Base-by-base conservation (phyloP, 2,797 vertebrate species). In the Syndactyla subalaris region DNA sequence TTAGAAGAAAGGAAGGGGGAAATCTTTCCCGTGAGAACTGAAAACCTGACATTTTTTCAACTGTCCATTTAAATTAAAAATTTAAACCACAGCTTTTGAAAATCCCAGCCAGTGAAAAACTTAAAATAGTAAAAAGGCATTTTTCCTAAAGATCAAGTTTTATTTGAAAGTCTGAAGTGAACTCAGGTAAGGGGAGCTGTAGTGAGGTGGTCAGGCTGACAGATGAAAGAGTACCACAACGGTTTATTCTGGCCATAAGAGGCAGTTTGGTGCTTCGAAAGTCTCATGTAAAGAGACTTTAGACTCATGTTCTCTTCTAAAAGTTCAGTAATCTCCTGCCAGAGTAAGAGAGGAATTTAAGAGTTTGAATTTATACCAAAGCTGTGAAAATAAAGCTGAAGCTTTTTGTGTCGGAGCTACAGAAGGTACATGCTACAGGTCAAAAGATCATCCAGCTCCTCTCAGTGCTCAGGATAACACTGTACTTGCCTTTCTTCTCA, bases 1-100 rank as follows among this genome's bases (percentile, higher is more conserved):
- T 3, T 10, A 58, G 58, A 72, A 57, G 9, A 7, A 32, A 2
- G 1, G 6, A 16, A 65, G 11, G 0, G 3, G 6, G 13, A 92
- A 74, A 20, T 65, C 27, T 77, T 91, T 63, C 39, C 18, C 2
- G 8, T 6, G 12, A 3, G 1, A 57, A 46, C 18, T 22, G 26
- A 81, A 76, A 34, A n/a, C 6, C 26, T 15, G 14, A n/a, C 5
- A 14, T n/a, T 75, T 90, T 81, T 68, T 49, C 27, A 81, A 22
- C 7, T 15, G 9, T 32, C 58, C 3, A 43, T 52, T 74, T 72
- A 6, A 78, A 76, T 19, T 43, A 45, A 76, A 79, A 70, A 45
- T 62, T 52, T 73, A 38, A 85, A 70, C 14, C 21, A 70, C 18
- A 85, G 34, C 7, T 63, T 75, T 24, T 18, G 29, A 75, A 78